Evolutionary conservation across 2,888 invertebrate genomes (phyloP), one percentile per base, ranked within the genome.

Genomic region (Brachypalpus laphriformis): DNA sequence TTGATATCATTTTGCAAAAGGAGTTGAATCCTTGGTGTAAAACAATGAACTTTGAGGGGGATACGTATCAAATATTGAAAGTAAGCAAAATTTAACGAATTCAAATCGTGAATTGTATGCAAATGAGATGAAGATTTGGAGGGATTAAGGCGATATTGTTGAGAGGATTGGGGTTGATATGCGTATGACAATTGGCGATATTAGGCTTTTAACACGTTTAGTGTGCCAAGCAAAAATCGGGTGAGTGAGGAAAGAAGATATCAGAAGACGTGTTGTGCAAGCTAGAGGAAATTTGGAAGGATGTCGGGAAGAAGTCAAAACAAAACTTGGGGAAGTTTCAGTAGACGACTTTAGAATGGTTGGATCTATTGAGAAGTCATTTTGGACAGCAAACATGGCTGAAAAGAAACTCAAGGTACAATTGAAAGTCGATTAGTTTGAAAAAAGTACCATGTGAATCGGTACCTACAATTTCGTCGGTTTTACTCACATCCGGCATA

Each of bases 21-120:
- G 16, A 11, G 8, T 22, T 14, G 5, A 25, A 3, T 18, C 18
- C 45, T 42, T 11, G 42, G 5, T 20, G 37, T 16, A 47, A 28
- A 37, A 28, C 40, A 47, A 61, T 65, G 40, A 14, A 1, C 18
- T 2, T 25, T 8, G 8, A 34, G 34, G 9, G 34, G 34, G 34
- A 2, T 1, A 9, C 6, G 34, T 56, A 72, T 56, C 28, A 54
- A 82, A 76, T 28, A 68, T 72, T 77, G 71, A 66, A 75, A 61
- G 75, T 75, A 80, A 85, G 81, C 70, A 65, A 31, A 66, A 75
- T 80, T 81, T 71, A 81, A 80, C 74, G 65, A 80, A 85, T 70
- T 65, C 25, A 51, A 74, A 70, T 70, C 80, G 80, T 85, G 85
- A 49, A 75, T 28, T 75, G 80, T 75, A 85, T 85, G 85, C 59